These are phyloP conservation scores for Antheraea yamamai DNA, from an alignment of 2,888 invertebrate genomes.

Conservation along the genomic window DNA sequence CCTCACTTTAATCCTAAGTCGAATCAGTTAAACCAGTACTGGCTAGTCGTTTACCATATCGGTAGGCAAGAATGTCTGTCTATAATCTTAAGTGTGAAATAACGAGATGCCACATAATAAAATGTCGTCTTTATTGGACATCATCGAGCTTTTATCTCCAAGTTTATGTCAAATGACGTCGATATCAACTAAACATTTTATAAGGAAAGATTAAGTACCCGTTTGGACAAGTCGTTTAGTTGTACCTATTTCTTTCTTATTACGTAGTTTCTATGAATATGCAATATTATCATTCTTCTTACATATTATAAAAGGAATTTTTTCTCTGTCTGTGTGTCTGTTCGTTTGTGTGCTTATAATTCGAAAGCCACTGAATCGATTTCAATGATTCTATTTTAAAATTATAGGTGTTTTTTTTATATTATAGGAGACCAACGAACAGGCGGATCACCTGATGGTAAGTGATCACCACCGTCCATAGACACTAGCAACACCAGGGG, in stretches of 20 bases:
- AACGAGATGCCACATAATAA: conserved; percentile 19
- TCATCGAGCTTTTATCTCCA: conserved; percentile 20
- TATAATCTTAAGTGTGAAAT: conserved; percentile 22
- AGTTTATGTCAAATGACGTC: conserved; percentile 21
- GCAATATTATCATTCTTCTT: neutral
- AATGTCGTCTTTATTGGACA: conserved; percentile 18
- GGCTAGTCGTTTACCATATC: conserved; percentile 14
- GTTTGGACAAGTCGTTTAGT: conserved; percentile 1
- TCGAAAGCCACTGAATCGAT: too few relatives aligned
- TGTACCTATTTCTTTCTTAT: neutral
- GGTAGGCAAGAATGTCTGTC: conserved; percentile 17
- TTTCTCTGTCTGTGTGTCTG: too few relatives aligned
- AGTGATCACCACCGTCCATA: too few relatives aligned
- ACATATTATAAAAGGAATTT: neutral
- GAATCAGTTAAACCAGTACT: conserved; percentile 4
- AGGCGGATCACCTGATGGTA: too few relatives aligned
- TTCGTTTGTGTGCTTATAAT: too few relatives aligned
- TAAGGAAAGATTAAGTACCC: conserved; percentile 7
- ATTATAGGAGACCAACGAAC: too few relatives aligned
- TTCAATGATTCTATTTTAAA: too few relatives aligned
- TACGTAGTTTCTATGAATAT: conserved; percentile 6
- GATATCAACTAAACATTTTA: conserved; percentile 11
- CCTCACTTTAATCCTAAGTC: neutral
- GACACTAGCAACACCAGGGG: too few relatives aligned
- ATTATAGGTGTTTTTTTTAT: too few relatives aligned